Conservation (phyloP, 2,113 vertebrate species). For the Chascanopsetta lugubris region DNA sequence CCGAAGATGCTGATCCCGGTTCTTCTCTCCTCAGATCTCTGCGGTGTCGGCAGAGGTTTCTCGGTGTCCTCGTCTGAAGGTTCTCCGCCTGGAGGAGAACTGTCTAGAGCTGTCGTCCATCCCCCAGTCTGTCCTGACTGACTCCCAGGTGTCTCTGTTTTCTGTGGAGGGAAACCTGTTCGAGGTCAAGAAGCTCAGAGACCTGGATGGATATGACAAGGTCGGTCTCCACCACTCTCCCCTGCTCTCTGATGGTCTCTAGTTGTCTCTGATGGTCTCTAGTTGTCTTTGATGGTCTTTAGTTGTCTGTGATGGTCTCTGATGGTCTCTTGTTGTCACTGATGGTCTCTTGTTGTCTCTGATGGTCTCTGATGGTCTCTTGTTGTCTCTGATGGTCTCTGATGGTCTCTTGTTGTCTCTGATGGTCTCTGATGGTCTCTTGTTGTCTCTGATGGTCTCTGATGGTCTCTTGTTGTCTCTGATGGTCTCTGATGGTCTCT, state of each 20-base stretch:
- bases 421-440: not conserved
- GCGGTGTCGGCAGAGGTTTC: slow-evolving; percentile 88
- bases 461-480: not conserved
- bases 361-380: not conserved
- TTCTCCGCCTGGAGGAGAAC: slow-evolving; percentile 96
- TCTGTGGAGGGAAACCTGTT: slow-evolving; percentile 97
- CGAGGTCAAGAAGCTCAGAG: slow-evolving; percentile 91
- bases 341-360: not conserved
- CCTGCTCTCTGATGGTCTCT: not conserved
- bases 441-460: not conserved
- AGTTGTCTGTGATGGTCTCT: not conserved
- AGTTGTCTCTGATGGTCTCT: not conserved
- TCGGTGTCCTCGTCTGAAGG: slow-evolving; percentile 91
- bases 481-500: not conserved
- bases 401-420: no score
- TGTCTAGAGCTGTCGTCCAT: slow-evolving; percentile 94
- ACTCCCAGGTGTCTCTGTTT: slow-evolving; percentile 94
- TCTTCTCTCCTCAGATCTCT: slow-evolving; percentile 84
- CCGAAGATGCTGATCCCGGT: not conserved
- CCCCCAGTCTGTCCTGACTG: slow-evolving; percentile 87
- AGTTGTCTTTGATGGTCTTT: not conserved
- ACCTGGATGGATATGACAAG: slow-evolving; percentile 95
- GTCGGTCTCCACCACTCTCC: slow-evolving; percentile 65
- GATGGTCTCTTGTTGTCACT: not conserved
- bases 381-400: no score